Conservation (phyloP, 2,113 vertebrate species). For the Okapia johnstoni region DNA sequence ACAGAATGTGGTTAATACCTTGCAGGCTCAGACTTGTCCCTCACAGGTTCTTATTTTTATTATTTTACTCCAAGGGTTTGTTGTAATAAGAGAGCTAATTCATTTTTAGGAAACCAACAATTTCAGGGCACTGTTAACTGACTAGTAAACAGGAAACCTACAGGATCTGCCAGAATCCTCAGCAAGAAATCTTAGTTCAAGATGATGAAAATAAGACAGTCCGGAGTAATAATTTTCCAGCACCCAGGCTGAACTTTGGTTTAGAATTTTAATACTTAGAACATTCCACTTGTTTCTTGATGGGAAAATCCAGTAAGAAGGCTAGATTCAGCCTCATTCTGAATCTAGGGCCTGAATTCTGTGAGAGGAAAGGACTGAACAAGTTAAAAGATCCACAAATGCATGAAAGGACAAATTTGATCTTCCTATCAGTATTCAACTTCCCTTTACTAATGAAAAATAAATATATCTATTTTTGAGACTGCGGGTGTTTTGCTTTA, state of each 20-base stretch:
- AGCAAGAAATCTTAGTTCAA: background rate
- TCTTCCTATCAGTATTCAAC: background rate
- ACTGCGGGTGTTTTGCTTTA: background rate
- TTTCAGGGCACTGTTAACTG: background rate
- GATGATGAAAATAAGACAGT: background rate
- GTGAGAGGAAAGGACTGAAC: no score
- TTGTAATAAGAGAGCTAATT: background rate
- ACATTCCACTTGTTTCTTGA: background rate
- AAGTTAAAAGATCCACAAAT: background rate
- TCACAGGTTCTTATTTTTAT: background rate
- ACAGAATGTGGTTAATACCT: no score
- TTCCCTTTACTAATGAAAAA: conserved; percentile 59
- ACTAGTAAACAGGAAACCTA: background rate
- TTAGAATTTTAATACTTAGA: background rate
- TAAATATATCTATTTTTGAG: conserved; percentile 63
- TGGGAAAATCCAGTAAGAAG: background rate
- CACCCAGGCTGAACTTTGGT: background rate
- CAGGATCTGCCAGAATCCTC: background rate
- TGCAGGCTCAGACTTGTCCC: background rate
- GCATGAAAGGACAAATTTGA: background rate
- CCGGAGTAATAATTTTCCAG: background rate
- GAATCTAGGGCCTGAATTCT: background rate
- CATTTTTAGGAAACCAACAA: background rate
- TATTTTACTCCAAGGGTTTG: background rate
- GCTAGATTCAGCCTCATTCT: background rate